Base-by-base conservation (phyloP, 2,797 vertebrate species). In the Sebastes taczanowskii region DNA sequence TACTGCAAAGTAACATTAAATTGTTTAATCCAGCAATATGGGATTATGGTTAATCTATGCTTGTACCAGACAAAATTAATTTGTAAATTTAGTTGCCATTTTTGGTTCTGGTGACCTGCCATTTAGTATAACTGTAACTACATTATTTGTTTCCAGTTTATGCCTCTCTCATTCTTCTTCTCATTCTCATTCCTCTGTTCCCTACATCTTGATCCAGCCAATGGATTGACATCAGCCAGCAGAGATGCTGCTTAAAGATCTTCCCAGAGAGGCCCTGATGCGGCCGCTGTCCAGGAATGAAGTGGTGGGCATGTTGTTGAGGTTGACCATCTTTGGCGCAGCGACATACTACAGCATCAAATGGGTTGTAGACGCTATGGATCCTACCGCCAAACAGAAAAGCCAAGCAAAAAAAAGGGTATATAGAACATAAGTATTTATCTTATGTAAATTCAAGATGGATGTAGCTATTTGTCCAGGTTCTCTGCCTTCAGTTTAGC, bases 291-390 rank as follows among this genome's bases (percentile, higher is more conserved):
- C 95, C 80, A 92, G 95, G 66, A 96, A 91, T 32, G 95, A 97
- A 71, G 95, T 96, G 71, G 74, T 97, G 71, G 93, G 95, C 22
- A 89, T 96, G 92, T 27, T 96, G 64, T 68, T 97, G 65, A 94
- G 95, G 72, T 74, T 97, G 81, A 95, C 95, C 8, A 82, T 97
- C 68, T 96, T 97, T 78, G 96, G 96, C 9, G 94, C 95, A 6
- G 95, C 91, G 6, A 96, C 96, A 1, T 97, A 97, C 85, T 97
- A 94, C 85, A 94, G 95, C 87, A 96, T 97, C 76, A 96, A 96
- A 76, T 96, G 96, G 95, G 94, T 96, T 16, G 88, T 97, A 4
- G 96, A 97, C 0, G 95, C 95, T 4, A 93, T 96, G 91, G 96
- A 96, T 61, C 96, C 96, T 0, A 96, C 95, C 1, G 80, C 89